Evolutionary conservation across 2,113 vertebrate species (phyloP).

Genomic region (Panthera uncia): DNA sequence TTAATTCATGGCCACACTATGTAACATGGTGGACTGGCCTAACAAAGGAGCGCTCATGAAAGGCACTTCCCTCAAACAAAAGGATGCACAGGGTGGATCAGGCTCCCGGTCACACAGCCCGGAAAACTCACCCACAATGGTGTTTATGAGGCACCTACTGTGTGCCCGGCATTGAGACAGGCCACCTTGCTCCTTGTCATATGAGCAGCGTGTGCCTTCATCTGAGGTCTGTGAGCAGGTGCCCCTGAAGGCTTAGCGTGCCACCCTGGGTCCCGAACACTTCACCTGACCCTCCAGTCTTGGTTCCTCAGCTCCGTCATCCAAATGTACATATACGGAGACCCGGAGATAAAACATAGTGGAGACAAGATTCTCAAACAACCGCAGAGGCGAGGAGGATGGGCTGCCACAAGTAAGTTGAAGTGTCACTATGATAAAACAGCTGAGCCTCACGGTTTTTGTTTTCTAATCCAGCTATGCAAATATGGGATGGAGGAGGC

Average conservation of each 20-base stretch:
- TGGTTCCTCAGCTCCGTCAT: background rate
- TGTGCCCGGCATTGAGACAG: background rate
- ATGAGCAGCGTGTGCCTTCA: rapidly evolving
- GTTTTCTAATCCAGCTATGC: background rate
- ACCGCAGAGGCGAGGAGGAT: rapidly evolving
- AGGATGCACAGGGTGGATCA: background rate
- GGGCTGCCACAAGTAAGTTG: too few relatives aligned
- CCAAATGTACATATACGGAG: rapidly evolving
- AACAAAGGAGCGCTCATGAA: too few relatives aligned
- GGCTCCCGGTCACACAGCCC: background rate
- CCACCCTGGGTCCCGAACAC: rapidly evolving
- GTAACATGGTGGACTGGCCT: rapidly evolving
- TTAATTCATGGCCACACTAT: background rate
- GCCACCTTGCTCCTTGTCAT: background rate
- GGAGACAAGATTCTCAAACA: background rate
- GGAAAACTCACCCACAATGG: background rate
- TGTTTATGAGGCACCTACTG: background rate
- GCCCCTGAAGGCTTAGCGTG: background rate
- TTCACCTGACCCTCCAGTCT: rapidly evolving
- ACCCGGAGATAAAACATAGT: rapidly evolving
- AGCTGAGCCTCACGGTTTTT: background rate
- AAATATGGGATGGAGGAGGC: rapidly evolving
- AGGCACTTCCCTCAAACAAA: background rate
- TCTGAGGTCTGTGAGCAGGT: rapidly evolving
- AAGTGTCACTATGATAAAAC: background rate